Evolutionary conservation across 2,113 vertebrate species (phyloP).

Genomic region (Catharus fuscescens): DNA sequence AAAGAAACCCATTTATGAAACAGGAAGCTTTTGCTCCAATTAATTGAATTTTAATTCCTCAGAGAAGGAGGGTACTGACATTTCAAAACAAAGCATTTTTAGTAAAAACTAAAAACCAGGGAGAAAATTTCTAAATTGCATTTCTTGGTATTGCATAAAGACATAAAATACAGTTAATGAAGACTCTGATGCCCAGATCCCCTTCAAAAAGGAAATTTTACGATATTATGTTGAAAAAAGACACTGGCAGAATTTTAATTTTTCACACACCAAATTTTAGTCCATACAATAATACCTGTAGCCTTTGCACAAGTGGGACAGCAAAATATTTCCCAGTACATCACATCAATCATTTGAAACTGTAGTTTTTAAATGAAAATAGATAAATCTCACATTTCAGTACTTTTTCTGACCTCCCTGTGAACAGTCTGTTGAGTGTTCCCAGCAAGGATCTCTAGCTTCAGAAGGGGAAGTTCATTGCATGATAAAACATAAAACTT

Average conservation of each 20-base stretch:
- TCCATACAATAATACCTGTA: neutral
- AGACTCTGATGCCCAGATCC: neutral
- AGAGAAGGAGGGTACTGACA: neutral
- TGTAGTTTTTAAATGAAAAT: neutral
- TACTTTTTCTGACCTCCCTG: neutral
- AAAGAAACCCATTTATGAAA: neutral
- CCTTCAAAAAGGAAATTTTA: neutral
- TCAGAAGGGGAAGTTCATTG: neutral
- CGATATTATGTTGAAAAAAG: neutral
- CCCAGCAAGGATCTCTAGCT: neutral
- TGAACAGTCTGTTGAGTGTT: neutral
- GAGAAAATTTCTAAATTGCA: neutral
- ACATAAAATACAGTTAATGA: neutral
- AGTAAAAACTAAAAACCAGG: neutral
- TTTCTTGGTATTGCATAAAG: neutral
- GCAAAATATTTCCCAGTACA: neutral
- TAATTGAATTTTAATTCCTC: neutral
- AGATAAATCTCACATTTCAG: neutral
- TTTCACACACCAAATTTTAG: neutral
- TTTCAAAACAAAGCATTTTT: neutral
- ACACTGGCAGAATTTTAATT: neutral
- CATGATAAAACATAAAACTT: neutral
- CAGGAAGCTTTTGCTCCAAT: neutral
- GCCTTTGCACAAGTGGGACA: neutral
- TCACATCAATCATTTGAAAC: neutral